Percentiles rank a stretch among this genome's conserved stretches.
Evolutionary conservation across 1,140 invertebrate genomes (phyloP).

Genomic region (Brachionus manjavacas): DNA sequence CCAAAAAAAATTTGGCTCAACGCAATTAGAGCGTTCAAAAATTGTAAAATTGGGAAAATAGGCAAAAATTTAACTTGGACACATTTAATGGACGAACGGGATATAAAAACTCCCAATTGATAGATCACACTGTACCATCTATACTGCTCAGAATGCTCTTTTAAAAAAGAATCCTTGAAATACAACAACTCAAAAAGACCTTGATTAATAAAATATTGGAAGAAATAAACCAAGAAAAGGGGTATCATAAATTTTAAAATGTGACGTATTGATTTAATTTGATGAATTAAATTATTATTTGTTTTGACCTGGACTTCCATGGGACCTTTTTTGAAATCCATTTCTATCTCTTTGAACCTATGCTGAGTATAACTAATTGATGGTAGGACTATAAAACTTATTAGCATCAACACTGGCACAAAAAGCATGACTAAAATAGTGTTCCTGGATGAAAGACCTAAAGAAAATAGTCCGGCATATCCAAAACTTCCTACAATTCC

Average conservation of each 20-base stretch:
- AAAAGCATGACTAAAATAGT: constrained; percentile 71
- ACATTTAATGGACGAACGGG: constrained; percentile 74
- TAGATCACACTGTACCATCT: constrained; percentile 62
- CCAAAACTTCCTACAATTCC: constrained; percentile 72
- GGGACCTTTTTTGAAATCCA: background rate
- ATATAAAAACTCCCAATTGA: constrained; percentile 81
- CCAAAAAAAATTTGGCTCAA: constrained; percentile 66
- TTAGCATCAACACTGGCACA: constrained; percentile 66
- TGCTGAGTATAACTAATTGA: background rate
- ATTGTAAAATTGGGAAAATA: constrained; percentile 72
- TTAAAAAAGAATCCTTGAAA: constrained; percentile 64
- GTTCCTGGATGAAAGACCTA: constrained; percentile 62
- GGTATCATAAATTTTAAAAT: constrained; percentile 75
- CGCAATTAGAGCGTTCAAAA: constrained; percentile 48
- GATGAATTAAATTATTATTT: background rate
- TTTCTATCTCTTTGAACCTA: background rate
- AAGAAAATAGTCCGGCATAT: constrained; percentile 66
- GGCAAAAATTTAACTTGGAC: constrained; percentile 68
- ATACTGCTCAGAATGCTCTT: constrained; percentile 66
- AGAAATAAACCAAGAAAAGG: constrained; percentile 72
- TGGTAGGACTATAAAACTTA: constrained; percentile 55
- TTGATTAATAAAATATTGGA: constrained; percentile 86
- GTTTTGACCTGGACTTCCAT: background rate
- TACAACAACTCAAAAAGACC: constrained; percentile 73
- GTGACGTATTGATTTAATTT: constrained; percentile 45